Evolutionary conservation across 2,888 invertebrate genomes (phyloP).

Genomic region (Empis stercorea): DNA sequence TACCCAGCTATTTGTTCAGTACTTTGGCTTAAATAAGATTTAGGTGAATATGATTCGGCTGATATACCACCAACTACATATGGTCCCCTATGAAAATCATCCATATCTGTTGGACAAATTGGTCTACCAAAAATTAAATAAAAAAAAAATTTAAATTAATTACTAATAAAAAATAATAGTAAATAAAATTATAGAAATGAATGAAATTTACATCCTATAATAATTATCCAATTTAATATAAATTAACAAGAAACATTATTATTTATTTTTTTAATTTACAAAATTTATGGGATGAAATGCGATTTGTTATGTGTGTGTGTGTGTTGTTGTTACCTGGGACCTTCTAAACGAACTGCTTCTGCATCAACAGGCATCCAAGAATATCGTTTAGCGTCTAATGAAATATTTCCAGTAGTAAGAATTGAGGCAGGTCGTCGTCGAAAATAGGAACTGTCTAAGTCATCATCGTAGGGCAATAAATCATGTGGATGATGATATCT

Average conservation of each 20-base stretch:
- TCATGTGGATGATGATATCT: slow-evolving; percentile 41
- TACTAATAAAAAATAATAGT: no score
- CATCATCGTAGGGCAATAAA: slow-evolving; percentile 53
- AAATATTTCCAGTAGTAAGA: slow-evolving; percentile 42
- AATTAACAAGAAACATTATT: no score
- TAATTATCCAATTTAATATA: no score
- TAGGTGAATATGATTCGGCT: no score
- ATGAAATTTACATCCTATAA: no score
- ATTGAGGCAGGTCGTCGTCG: slow-evolving; percentile 63
- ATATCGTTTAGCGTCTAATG: slow-evolving; percentile 54
- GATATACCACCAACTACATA: slow-evolving; percentile 14
- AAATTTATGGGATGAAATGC: no score
- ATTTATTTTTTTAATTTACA: no score
- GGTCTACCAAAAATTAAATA: slow-evolving; percentile 11
- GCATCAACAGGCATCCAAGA: slow-evolving; percentile 70
- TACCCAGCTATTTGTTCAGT: slow-evolving; percentile 28
- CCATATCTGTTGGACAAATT: slow-evolving; percentile 15
- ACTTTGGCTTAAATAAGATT: slow-evolving; percentile 31
- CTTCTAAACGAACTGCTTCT: slow-evolving; percentile 55
- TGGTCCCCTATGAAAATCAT: slow-evolving; percentile 14
- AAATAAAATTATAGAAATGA: no score
- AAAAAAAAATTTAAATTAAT: no score
- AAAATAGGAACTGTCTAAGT: slow-evolving; percentile 69
- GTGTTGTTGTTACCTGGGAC: no score
- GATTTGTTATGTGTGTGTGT: no score